A percentile compares a stretch with the other conserved stretches of the same genome.
Evolutionary conservation across 2,797 vertebrate species (phyloP).

Genomic region (Acomys russatus): DNA sequence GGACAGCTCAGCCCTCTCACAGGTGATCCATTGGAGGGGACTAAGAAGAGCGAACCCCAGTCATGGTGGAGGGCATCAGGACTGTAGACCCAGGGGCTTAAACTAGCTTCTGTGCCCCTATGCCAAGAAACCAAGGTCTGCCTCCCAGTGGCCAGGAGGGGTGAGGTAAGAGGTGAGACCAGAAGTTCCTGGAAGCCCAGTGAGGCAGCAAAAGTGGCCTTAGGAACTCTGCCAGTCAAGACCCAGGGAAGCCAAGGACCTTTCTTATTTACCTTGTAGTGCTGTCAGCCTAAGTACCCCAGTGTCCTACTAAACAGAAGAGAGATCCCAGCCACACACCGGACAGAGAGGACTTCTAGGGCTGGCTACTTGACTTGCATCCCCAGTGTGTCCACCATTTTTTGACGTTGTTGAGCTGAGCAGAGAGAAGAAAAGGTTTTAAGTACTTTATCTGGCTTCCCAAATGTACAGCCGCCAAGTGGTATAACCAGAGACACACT

Average conservation of each 20-base stretch:
- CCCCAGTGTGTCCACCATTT: constrained; percentile 68
- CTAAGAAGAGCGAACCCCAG: not conserved
- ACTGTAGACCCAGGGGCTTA: rapidly evolving
- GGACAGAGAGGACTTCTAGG: no score
- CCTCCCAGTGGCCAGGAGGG: not conserved
- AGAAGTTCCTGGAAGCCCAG: not conserved
- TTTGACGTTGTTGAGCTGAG: constrained; percentile 84
- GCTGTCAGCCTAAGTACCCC: rapidly evolving
- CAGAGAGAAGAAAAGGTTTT: constrained; percentile 81
- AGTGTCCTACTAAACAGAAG: constrained; percentile 40
- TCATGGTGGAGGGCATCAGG: rapidly evolving
- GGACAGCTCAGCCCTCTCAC: not conserved
- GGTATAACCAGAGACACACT: constrained; percentile 82
- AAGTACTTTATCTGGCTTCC: constrained; percentile 84
- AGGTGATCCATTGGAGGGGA: not conserved
- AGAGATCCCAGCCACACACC: not conserved
- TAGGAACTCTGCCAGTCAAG: rapidly evolving
- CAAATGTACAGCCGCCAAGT: constrained; percentile 83
- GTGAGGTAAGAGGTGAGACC: no score
- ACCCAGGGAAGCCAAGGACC: not conserved
- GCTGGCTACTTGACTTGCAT: constrained; percentile 59
- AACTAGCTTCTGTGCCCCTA: not conserved
- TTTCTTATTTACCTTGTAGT: not conserved
- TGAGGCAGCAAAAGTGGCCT: not conserved
- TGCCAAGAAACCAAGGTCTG: not conserved